A percentile compares a stretch with the other conserved stretches of the same genome.
Conservation (phyloP, 2,888 invertebrate genomes). For the Chymomyza procnemis region DNA sequence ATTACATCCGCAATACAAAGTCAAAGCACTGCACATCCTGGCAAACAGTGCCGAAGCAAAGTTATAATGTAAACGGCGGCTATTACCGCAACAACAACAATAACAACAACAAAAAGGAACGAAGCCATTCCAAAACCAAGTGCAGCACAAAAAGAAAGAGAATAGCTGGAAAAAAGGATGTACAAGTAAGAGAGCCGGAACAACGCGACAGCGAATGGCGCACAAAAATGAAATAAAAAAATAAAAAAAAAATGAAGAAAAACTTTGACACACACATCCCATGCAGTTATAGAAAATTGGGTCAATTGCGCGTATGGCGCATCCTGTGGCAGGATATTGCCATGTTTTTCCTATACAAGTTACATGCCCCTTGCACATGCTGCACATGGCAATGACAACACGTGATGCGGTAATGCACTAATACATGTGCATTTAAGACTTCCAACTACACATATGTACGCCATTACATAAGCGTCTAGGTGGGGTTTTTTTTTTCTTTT, state of each 20-base stretch:
- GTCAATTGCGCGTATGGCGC: constrained; percentile 53
- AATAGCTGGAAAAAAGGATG: background rate
- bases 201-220: background rate
- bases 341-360: constrained; percentile 24
- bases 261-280: constrained; percentile 11
- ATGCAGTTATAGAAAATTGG: constrained; percentile 40
- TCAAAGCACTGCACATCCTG: background rate
- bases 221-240: no score
- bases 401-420: constrained; percentile 13
- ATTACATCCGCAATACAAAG: background rate
- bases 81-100: constrained; percentile 45
- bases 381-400: constrained; percentile 14
- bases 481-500: background rate
- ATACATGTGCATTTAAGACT: constrained; percentile 9
- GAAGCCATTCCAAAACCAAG: background rate
- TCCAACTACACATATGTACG: constrained; percentile 10
- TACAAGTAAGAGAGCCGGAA: background rate
- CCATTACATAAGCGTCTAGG: background rate
- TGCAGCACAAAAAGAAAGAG: background rate
- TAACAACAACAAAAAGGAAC: background rate
- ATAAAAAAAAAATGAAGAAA: constrained; percentile 11
- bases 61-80: constrained; percentile 37
- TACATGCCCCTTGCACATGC: constrained; percentile 4
- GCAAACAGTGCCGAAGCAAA: background rate
- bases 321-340: constrained; percentile 45